Percentiles rank a stretch among this genome's conserved stretches.
phyloP scores from a whole-genome alignment of 2,888 invertebrate species.

The Scaeva pyrastri region DNA sequence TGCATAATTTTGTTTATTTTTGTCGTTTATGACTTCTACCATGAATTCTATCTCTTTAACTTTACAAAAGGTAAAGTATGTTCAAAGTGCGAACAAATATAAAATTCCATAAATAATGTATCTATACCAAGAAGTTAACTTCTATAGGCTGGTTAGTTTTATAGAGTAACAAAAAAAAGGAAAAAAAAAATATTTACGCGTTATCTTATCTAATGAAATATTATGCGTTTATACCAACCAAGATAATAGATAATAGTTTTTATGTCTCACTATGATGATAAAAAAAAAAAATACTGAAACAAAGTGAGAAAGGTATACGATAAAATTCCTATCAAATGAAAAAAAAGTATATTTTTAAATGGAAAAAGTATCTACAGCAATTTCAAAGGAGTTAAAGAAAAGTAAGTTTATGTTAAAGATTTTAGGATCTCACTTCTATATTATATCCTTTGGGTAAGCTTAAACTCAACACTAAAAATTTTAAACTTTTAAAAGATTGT shows the following conservation, averaged over 20 bases:
- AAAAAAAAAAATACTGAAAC: background rate
- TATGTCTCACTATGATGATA: background rate
- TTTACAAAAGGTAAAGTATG: background rate
- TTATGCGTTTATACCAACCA: constrained; percentile 12
- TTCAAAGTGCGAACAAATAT: constrained; percentile 27
- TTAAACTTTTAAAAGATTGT: too few relatives aligned
- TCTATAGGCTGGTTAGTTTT: background rate
- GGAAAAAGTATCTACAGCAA: too few relatives aligned
- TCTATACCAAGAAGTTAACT: background rate
- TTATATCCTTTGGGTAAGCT: too few relatives aligned
- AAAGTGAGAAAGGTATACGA: background rate
- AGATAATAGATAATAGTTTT: constrained; percentile 15
- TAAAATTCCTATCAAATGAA: background rate
- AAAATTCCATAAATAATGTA: background rate
- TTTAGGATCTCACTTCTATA: too few relatives aligned
- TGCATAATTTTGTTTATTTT: background rate
- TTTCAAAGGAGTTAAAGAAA: too few relatives aligned
- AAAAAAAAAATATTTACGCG: background rate
- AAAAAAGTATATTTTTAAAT: too few relatives aligned
- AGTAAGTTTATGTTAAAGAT: too few relatives aligned
- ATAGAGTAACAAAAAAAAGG: background rate
- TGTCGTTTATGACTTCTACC: constrained; percentile 18
- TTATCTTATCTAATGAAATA: constrained; percentile 32
- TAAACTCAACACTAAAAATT: too few relatives aligned
- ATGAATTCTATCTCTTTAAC: background rate